A percentile compares a stretch with the other conserved stretches of the same genome.
These are phyloP conservation scores for Melanophora roralis DNA, from an alignment of 2,888 invertebrate species.

Conservation along the genomic window DNA sequence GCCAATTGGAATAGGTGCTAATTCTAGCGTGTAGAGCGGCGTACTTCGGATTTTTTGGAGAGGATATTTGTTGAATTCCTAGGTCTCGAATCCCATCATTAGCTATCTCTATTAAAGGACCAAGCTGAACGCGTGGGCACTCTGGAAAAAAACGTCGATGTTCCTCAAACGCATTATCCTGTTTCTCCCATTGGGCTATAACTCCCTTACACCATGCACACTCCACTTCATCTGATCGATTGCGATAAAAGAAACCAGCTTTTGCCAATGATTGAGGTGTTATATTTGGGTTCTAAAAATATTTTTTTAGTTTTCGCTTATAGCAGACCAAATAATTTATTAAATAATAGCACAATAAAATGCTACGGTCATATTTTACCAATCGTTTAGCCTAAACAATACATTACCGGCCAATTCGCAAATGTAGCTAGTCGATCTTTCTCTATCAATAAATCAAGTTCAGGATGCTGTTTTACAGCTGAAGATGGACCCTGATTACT, in stretches of 20 bases:
- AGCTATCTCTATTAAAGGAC: conserved; percentile 76
- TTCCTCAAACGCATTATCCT: conserved; percentile 88
- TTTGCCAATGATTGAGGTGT: conserved; percentile 85
- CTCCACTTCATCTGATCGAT: conserved; percentile 84
- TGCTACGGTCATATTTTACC: too few relatives aligned
- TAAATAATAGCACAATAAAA: too few relatives aligned
- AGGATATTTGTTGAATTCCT: conserved; percentile 78
- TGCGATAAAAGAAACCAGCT: conserved; percentile 91
- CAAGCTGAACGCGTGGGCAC: conserved; percentile 80
- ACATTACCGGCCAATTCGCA: conserved; percentile 84
- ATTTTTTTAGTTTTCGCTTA: not conserved
- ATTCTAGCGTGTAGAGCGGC: conserved; percentile 84
- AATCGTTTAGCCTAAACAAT: too few relatives aligned
- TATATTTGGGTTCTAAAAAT: conserved; percentile 77
- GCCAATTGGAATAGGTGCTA: conserved; percentile 87
- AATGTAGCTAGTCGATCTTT: conserved; percentile 83
- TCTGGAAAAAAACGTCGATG: conserved; percentile 88
- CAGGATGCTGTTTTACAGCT: not conserved
- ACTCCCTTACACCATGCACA: conserved; percentile 89
- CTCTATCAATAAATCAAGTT: conserved; percentile 81
- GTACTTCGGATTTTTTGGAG: conserved; percentile 83
- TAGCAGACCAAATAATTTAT: too few relatives aligned
- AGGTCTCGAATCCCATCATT: conserved; percentile 79
- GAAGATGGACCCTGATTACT: not conserved
- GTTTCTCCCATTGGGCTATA: conserved; percentile 87